These are phyloP conservation scores for Bufo bufo DNA, from an alignment of 2,113 vertebrate genomes.

Conservation along the genomic window DNA sequence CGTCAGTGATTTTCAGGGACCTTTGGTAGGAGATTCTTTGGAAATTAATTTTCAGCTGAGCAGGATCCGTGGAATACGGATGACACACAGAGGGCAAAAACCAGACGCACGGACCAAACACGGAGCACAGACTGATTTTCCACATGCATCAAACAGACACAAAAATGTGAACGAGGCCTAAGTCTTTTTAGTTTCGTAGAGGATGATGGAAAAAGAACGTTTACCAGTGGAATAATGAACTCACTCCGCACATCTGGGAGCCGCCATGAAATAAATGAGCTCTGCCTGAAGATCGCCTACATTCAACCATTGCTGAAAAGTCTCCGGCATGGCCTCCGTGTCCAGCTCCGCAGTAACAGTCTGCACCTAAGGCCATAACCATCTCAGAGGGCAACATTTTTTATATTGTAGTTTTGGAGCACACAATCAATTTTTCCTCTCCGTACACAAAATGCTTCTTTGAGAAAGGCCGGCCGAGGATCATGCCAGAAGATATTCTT, in stretches of 20 bases:
- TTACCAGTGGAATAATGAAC: conserved; percentile 22
- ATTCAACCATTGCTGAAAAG: not conserved
- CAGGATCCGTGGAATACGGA: no score
- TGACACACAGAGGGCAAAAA: no score
- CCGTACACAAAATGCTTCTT: conserved; percentile 34
- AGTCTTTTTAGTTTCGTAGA: not conserved
- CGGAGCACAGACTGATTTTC: no score
- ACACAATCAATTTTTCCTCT: conserved; percentile 43
- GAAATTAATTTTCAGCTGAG: no score
- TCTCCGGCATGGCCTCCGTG: not conserved
- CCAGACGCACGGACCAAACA: no score
- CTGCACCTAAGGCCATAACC: conserved; percentile 10
- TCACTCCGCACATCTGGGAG: not conserved
- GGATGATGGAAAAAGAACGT: not conserved
- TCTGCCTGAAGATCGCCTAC: not conserved
- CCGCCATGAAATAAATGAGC: not conserved
- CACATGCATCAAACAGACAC: no score
- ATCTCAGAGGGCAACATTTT: conserved; percentile 21
- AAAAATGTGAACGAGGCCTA: no score
- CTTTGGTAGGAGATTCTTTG: no score
- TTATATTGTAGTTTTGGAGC: conserved; percentile 25
- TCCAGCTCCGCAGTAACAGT: not conserved
- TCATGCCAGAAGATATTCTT: conserved; percentile 49
- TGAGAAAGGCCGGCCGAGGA: conserved; percentile 44
- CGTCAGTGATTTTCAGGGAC: no score